These are phyloP conservation scores for Zaprionus vittiger DNA, from an alignment of 1,140 invertebrate genomes.

Conservation along the genomic window DNA sequence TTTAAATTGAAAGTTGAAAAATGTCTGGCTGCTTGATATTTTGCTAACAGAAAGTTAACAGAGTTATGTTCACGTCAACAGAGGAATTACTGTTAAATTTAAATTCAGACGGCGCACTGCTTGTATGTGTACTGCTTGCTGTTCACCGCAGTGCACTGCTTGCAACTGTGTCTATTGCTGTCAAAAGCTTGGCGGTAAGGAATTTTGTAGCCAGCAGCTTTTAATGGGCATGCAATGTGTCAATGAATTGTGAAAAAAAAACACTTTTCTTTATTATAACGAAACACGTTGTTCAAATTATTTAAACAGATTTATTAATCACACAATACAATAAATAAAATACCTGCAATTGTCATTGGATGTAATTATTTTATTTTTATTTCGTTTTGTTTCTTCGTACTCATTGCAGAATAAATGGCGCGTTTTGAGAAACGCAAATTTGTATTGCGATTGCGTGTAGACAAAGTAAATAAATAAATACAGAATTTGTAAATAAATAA, in stretches of 20 bases:
- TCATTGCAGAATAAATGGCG: slow-evolving; percentile 36
- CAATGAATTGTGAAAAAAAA: background rate
- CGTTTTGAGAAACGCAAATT: slow-evolving; percentile 35
- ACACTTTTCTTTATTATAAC: background rate
- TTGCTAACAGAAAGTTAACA: background rate
- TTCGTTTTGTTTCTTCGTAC: slow-evolving; percentile 13
- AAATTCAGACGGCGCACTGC: slow-evolving; percentile 14
- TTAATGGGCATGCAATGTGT: too few relatives aligned
- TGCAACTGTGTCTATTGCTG: background rate
- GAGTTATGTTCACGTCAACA: too few relatives aligned
- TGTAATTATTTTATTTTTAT: slow-evolving; percentile 15
- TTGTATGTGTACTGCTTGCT: background rate
- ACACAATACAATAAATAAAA: background rate
- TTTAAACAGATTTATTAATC: too few relatives aligned
- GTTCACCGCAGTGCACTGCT: slow-evolving; percentile 6
- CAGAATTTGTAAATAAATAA: slow-evolving; percentile 73
- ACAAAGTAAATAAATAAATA: slow-evolving; percentile 56
- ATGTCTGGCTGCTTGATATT: too few relatives aligned
- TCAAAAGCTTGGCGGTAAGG: background rate
- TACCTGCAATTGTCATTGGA: background rate
- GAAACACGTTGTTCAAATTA: too few relatives aligned
- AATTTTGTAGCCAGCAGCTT: background rate
- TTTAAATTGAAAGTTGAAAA: too few relatives aligned
- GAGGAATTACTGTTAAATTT: background rate
- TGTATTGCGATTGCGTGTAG: slow-evolving; percentile 37